phyloP scores from a whole-genome alignment of 1,140 invertebrate species.

The Asobara japonica region DNA sequence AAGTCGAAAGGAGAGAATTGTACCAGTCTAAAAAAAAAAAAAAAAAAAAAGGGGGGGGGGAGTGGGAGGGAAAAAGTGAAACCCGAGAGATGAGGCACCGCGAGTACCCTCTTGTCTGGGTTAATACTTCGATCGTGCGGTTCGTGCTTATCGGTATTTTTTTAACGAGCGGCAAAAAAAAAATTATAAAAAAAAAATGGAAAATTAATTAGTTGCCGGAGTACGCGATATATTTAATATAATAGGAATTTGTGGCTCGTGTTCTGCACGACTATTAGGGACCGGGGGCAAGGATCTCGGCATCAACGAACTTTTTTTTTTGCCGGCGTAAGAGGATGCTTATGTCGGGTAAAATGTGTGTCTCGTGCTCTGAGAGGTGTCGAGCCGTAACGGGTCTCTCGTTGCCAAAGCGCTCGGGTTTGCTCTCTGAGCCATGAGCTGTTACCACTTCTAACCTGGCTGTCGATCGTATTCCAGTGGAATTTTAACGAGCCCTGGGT shows the following conservation, averaged over 20 bases:
- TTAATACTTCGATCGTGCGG: constrained; percentile 26
- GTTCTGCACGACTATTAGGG: background rate
- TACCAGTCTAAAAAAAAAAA: background rate
- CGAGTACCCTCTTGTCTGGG: constrained; percentile 32
- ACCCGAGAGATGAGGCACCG: background rate
- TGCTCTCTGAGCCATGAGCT: background rate
- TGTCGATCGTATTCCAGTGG: background rate
- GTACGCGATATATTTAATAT: background rate
- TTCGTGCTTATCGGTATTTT: constrained; percentile 28
- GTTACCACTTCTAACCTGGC: constrained; percentile 11
- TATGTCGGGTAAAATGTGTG: background rate
- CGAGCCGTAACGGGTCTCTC: background rate
- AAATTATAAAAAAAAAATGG: background rate
- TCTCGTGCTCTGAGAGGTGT: background rate
- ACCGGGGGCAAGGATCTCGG: background rate
- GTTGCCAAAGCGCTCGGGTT: background rate
- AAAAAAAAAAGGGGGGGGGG: background rate
- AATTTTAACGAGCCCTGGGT: constrained; percentile 2
- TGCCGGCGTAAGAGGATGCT: background rate
- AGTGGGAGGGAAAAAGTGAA: too few relatives aligned
- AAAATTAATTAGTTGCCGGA: background rate
- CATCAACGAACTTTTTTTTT: background rate
- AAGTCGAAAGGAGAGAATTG: constrained; percentile 12
- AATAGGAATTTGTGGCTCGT: background rate
- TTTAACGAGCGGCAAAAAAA: too few relatives aligned